Percentiles rank a stretch among this genome's conserved stretches.
These are phyloP conservation scores for Ischnura elegans DNA, from an alignment of 2,888 invertebrate species.

Conservation along the genomic window DNA sequence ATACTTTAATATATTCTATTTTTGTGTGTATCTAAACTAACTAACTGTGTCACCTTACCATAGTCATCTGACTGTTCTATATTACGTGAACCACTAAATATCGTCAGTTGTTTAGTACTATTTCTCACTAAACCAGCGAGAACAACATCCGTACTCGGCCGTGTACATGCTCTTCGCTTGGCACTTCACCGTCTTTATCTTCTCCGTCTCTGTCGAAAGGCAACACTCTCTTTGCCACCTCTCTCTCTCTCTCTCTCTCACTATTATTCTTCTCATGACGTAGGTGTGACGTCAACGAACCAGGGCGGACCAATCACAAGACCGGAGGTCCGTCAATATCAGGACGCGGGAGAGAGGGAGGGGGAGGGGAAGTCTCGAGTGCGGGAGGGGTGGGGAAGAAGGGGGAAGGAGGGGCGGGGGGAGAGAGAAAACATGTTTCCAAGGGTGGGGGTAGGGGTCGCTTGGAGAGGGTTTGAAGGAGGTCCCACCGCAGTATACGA, in stretches of 20 bases:
- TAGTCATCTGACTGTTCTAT: background rate
- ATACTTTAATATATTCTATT: no score
- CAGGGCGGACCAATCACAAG: constrained; percentile 65
- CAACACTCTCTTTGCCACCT: constrained; percentile 13
- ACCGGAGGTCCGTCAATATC: constrained; percentile 66
- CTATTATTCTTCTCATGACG: constrained; percentile 67
- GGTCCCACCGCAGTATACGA: no score
- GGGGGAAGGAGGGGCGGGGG: background rate
- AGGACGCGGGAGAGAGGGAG: constrained; percentile 7
- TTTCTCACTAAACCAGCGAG: no score
- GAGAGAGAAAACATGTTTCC: no score
- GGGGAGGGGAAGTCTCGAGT: background rate
- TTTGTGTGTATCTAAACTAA: no score
- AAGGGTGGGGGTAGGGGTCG: background rate
- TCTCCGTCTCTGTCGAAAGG: background rate
- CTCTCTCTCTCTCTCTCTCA: constrained; percentile 62
- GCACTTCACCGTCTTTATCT: constrained; percentile 28
- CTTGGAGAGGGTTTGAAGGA: background rate
- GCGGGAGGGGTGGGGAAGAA: background rate
- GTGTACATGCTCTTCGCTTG: background rate
- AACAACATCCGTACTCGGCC: background rate
- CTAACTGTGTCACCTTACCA: background rate
- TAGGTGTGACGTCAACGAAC: constrained; percentile 67
- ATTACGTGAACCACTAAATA: background rate
- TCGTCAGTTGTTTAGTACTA: background rate